phyloP scores from a whole-genome alignment of 2,113 vertebrate species.

The Nymphicus hollandicus region DNA sequence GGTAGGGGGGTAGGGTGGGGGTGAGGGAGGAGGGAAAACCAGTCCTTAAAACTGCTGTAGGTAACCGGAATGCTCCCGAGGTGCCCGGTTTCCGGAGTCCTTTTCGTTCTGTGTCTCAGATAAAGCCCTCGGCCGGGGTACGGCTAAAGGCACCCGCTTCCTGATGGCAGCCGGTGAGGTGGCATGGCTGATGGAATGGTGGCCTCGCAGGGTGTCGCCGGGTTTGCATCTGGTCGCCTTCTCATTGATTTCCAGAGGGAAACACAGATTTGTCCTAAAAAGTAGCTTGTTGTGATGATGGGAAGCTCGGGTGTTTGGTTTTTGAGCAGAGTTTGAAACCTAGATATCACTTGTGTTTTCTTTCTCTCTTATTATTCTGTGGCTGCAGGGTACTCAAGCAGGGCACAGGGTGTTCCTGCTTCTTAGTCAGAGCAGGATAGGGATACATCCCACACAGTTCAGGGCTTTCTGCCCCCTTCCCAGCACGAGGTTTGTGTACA shows the following conservation, averaged over 20 bases:
- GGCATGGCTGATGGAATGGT: slow-evolving; percentile 3
- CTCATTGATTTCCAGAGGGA: accelerated
- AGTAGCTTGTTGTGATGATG: accelerated
- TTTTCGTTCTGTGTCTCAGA: not conserved
- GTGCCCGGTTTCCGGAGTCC: not conserved
- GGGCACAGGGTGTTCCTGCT: accelerated
- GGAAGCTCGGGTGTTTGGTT: not conserved
- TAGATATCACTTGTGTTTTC: accelerated
- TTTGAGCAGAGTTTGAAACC: not conserved
- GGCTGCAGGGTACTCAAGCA: not conserved
- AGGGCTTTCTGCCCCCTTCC: not conserved
- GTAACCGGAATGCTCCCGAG: not conserved
- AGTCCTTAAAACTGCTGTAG: not conserved
- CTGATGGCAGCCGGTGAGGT: not conserved
- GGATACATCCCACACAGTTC: accelerated
- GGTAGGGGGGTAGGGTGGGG: too few relatives aligned
- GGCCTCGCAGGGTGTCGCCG: not conserved
- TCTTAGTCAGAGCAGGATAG: not conserved
- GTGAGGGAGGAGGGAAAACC: not conserved
- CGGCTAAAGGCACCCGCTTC: not conserved
- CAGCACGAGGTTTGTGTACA: not conserved
- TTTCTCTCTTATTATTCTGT: not conserved
- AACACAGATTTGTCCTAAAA: not conserved
- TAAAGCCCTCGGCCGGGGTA: not conserved
- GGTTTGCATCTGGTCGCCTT: not conserved